These are phyloP conservation scores for Microcebus lehilahytsara DNA, from an alignment of 2,113 vertebrate genomes.

Conservation along the genomic window DNA sequence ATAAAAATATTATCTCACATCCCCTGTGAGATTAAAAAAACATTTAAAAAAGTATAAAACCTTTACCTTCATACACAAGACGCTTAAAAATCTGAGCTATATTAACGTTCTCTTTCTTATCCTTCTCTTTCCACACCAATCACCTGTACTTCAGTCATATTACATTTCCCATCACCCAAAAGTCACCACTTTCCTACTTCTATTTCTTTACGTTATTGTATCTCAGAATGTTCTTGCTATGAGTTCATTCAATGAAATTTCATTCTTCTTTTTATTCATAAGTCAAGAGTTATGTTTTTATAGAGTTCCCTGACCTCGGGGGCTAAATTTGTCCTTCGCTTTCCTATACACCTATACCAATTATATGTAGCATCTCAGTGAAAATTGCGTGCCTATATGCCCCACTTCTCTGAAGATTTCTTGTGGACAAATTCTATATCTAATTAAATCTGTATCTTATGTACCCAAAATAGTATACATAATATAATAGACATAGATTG, in stretches of 20 bases:
- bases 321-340: neutral
- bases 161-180: neutral
- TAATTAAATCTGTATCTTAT: neutral
- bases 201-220: neutral
- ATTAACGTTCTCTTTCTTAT: neutral
- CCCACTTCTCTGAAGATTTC: neutral
- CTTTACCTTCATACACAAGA: neutral
- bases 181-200: neutral
- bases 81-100: neutral
- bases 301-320: neutral
- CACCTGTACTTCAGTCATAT: too few relatives aligned
- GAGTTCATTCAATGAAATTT: neutral
- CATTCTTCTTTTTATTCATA: neutral
- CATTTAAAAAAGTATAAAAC: neutral
- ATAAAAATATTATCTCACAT: neutral
- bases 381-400: fast-evolving
- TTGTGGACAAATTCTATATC: neutral
- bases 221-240: neutral
- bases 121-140: neutral
- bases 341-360: neutral
- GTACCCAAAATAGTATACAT: neutral
- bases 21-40: neutral
- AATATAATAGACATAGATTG: neutral
- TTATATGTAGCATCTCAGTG: too few relatives aligned
- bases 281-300: neutral